These are phyloP conservation scores for Zophobas morio DNA, from an alignment of 1,140 invertebrate genomes.

Conservation along the genomic window DNA sequence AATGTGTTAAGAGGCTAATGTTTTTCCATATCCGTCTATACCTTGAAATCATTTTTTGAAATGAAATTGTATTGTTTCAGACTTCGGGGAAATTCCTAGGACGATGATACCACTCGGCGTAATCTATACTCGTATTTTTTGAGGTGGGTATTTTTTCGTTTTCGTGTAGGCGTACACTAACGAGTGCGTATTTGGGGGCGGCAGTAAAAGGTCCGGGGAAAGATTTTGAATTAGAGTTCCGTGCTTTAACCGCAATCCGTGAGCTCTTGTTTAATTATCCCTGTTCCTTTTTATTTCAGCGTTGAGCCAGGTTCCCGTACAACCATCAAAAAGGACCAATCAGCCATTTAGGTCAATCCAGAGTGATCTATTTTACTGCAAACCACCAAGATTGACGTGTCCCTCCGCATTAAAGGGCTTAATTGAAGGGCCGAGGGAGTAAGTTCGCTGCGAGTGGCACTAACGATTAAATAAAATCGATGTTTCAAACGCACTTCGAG, in stretches of 20 bases:
- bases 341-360: slow-evolving; percentile 18
- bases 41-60: no score
- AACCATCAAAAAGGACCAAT: slow-evolving; percentile 6
- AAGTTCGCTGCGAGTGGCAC: slow-evolving; percentile 16
- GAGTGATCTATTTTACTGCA: slow-evolving; percentile 11
- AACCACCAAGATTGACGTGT: slow-evolving; percentile 7
- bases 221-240: no score
- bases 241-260: neutral
- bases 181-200: no score
- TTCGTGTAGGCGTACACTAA: no score
- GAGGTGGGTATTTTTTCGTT: no score
- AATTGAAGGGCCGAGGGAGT: slow-evolving; percentile 16
- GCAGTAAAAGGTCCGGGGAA: neutral
- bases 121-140: no score
- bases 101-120: no score
- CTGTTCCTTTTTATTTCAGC: neutral
- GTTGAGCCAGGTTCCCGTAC: neutral
- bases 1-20: no score
- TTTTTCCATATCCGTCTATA: no score
- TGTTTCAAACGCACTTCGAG: slow-evolving; percentile 15
- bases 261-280: neutral
- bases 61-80: no score
- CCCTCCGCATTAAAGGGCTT: slow-evolving; percentile 21
- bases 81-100: no score
- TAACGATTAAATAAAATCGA: slow-evolving; percentile 32